These are phyloP conservation scores for Orientallactaga bullata DNA, from an alignment of 2,113 vertebrate species.

Conservation along the genomic window DNA sequence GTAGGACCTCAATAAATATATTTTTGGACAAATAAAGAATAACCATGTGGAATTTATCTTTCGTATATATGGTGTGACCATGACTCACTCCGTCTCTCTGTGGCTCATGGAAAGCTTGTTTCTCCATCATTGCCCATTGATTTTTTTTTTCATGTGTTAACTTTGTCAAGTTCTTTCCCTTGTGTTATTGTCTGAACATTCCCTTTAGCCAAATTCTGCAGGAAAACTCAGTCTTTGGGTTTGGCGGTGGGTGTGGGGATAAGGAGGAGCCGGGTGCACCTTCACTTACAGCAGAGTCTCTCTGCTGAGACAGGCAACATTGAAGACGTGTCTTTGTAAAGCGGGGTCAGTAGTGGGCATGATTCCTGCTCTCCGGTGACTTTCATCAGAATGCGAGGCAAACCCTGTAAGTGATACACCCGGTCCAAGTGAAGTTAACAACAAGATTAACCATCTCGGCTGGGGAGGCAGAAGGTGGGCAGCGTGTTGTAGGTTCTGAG, in stretches of 20 bases:
- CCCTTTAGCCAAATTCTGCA: background rate
- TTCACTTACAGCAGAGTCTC: background rate
- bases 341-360: background rate
- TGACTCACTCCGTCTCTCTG: background rate
- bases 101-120: background rate
- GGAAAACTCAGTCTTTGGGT: background rate
- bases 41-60: constrained; percentile 56
- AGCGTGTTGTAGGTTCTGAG: background rate
- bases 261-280: background rate
- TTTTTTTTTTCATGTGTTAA: background rate
- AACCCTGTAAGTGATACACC: background rate
- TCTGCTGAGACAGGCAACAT: background rate
- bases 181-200: background rate
- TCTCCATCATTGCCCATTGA: background rate
- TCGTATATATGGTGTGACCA: constrained; percentile 24
- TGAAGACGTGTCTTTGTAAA: background rate
- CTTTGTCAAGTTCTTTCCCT: background rate
- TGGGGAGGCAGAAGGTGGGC: background rate
- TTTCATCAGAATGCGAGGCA: background rate
- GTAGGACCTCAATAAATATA: constrained; percentile 66
- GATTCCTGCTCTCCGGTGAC: background rate
- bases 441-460: background rate
- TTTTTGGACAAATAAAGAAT: constrained; percentile 70
- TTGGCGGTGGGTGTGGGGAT: background rate
- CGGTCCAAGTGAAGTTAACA: no score